Evolutionary conservation across 2,888 invertebrate species (phyloP).

Genomic region (Drosophila nr. fundita): DNA sequence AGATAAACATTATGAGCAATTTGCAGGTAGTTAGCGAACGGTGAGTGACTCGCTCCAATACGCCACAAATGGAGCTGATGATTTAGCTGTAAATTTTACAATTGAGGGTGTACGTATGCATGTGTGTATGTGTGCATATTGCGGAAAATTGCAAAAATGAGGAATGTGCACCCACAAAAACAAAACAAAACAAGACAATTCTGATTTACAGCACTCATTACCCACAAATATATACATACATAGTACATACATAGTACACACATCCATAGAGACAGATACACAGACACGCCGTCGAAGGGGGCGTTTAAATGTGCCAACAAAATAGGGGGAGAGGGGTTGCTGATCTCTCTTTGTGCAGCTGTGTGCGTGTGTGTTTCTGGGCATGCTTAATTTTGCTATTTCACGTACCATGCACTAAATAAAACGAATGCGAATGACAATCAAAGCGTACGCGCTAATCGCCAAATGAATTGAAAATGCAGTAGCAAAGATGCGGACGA

Average conservation of each 20-base stretch:
- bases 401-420: constrained; percentile 58
- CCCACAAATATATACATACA: constrained; percentile 24
- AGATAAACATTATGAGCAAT: constrained; percentile 46
- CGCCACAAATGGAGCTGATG: constrained; percentile 14
- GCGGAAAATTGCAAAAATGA: constrained; percentile 45
- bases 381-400: constrained; percentile 46
- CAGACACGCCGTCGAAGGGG: constrained; percentile 32
- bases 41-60: constrained; percentile 23
- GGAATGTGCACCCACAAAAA: constrained; percentile 58
- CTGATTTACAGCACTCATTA: constrained; percentile 69
- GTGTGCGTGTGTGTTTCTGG: constrained; percentile 8
- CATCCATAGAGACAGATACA: background rate
- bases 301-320: constrained; percentile 54
- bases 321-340: constrained; percentile 29
- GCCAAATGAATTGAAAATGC: constrained; percentile 55
- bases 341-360: constrained; percentile 44
- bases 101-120: constrained; percentile 8
- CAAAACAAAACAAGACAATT: constrained; percentile 56
- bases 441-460: constrained; percentile 54
- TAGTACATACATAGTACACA: background rate
- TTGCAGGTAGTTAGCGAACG: constrained; percentile 21
- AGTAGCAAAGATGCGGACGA: constrained; percentile 28
- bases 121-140: constrained; percentile 24
- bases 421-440: constrained; percentile 56
- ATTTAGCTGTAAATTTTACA: constrained; percentile 18